Evolutionary conservation across 2,113 vertebrate genomes (phyloP).

Genomic region (Sinocyclocheilus grahami): DNA sequence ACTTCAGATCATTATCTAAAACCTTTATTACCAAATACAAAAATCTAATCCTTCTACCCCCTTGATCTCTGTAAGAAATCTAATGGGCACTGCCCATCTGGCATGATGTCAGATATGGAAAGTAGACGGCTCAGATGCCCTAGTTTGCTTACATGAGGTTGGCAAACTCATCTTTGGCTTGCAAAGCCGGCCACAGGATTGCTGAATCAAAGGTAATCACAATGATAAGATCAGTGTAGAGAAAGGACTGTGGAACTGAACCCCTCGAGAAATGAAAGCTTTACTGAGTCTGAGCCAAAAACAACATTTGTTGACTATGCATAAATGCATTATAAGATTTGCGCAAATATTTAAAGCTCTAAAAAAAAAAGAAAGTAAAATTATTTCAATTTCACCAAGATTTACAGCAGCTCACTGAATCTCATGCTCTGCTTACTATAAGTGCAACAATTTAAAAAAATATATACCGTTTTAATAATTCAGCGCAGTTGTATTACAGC

Average conservation of each 20-base stretch:
- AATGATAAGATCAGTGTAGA: slow-evolving; percentile 22
- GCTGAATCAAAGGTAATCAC: slow-evolving; percentile 15
- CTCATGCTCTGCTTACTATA: neutral
- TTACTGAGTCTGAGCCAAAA: slow-evolving; percentile 27
- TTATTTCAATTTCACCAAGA: neutral
- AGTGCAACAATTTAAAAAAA: too few species aligned
- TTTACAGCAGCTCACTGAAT: neutral
- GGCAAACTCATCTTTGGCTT: neutral
- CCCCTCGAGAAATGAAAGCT: slow-evolving; percentile 23
- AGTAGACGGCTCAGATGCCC: slow-evolving; percentile 21
- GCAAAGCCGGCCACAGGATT: slow-evolving; percentile 19
- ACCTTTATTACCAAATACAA: slow-evolving; percentile 6
- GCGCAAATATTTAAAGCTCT: slow-evolving; percentile 31
- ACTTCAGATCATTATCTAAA: slow-evolving; percentile 20
- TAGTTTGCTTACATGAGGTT: slow-evolving; percentile 37
- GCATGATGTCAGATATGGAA: slow-evolving; percentile 32
- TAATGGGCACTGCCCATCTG: slow-evolving; percentile 13
- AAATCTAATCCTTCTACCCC: slow-evolving; percentile 1
- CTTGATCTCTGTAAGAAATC: slow-evolving; percentile 27
- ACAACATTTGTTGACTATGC: slow-evolving; percentile 28
- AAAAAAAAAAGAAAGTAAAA: neutral
- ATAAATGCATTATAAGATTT: slow-evolving; percentile 38
- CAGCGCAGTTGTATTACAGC: neutral
- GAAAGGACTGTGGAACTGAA: slow-evolving; percentile 2
- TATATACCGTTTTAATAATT: neutral